These are phyloP conservation scores for Geotrupes spiniger DNA, from an alignment of 2,888 invertebrate genomes.

Conservation along the genomic window DNA sequence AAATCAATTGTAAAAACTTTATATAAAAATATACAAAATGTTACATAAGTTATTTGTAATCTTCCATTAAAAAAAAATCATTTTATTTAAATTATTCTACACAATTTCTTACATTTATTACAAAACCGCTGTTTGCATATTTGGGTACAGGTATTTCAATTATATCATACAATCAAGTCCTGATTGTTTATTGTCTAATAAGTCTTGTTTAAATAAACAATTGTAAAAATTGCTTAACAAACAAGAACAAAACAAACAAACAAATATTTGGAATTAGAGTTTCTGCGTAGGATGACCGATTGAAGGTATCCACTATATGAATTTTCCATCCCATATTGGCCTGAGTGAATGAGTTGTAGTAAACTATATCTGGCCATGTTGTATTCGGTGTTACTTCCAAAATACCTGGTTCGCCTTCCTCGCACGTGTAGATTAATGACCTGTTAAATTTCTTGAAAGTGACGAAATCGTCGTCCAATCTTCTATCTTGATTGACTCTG, in stretches of 20 bases:
- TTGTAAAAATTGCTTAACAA: conserved; percentile 38
- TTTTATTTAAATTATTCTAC: no score
- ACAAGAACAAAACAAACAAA: conserved; percentile 26
- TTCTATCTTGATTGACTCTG: conserved; percentile 63
- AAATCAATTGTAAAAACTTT: no score
- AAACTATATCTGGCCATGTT: conserved; percentile 88
- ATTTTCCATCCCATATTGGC: conserved; percentile 96
- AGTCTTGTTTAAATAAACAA: conserved; percentile 36
- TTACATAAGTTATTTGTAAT: no score
- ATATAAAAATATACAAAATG: no score
- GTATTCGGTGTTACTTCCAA: conserved; percentile 82
- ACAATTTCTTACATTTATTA: no score
- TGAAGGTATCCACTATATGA: conserved; percentile 79
- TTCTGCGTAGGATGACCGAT: conserved; percentile 24
- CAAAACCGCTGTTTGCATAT: no score
- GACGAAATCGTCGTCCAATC: conserved; percentile 74
- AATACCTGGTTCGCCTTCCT: conserved; percentile 67
- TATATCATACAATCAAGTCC: conserved; percentile 1
- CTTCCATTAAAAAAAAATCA: no score
- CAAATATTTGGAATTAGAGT: conserved; percentile 13
- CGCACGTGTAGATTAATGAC: conserved; percentile 68
- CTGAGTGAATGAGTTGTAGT: conserved; percentile 91
- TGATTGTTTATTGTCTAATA: not conserved
- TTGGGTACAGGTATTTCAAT: conserved; percentile 4
- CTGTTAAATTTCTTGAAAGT: conserved; percentile 84